Base-by-base conservation (phyloP, 1,140 invertebrate species). In the Cotesia glomerata region DNA sequence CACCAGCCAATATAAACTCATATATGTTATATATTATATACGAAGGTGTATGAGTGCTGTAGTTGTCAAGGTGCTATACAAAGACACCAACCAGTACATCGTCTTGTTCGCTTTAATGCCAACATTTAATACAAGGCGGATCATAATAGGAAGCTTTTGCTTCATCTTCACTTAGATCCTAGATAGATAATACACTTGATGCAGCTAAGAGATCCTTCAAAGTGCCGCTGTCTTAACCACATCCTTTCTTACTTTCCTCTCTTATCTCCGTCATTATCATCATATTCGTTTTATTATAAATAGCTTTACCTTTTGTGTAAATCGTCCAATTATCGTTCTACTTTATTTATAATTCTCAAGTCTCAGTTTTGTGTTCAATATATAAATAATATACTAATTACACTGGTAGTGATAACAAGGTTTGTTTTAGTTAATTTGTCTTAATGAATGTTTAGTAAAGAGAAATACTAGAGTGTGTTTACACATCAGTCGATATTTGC, bases 131-230 rank as follows among this genome's bases (percentile, higher is more conserved):
- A 39, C 3, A 39, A 39, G 39, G 11, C 5, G 11, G 39, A 39
- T 1, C 11, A 7, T 5, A 5, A 62, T 36, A 34, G 34, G 59
- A 14, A 62, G 34, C 26, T 34, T 11, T 36, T 36, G 59, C 49
- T 58, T 59, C 26, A 5, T 32, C 35, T 32, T 49, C n/a, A 18
- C 56, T 14, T 49, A 18, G 16, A 49, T 45, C 39, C 32, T 65
- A 9, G 56, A 32, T 5, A 65, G 32, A 36, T 64, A 64, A 64
- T 64, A 64, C 13, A 64, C 34, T 64, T 64, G 62, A 52, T 65
- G 14, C 16, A 65, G 63, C 63, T 2, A 4, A 65, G 39, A 32
- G 39, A 65, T 45, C n/a, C n/a, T 26, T 65, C 63, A 65, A 65
- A 65, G 63, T 65, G 36, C 63, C 26, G 39, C 39, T 18, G 5